Percentiles rank a stretch among this genome's conserved stretches.
phyloP scores from a whole-genome alignment of 2,113 vertebrate species.

The Bagarius yarrelli region DNA sequence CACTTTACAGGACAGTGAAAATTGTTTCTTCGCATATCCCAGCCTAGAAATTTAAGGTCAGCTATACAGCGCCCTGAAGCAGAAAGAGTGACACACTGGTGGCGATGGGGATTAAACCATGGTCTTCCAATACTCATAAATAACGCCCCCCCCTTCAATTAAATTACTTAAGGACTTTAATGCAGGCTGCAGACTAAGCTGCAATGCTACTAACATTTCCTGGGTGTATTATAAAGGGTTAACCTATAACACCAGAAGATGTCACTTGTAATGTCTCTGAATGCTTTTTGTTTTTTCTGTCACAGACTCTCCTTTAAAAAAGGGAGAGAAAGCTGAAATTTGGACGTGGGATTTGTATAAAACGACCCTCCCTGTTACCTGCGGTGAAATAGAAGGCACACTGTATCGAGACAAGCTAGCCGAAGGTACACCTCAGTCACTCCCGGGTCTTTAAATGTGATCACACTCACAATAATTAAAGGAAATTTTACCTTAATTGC shows the following conservation, averaged over 20 bases:
- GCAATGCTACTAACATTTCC: not conserved
- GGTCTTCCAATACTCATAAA: no score
- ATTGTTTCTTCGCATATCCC: no score
- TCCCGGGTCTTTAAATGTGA: not conserved
- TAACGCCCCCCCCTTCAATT: no score
- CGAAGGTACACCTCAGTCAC: conserved; percentile 55
- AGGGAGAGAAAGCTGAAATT: conserved; percentile 51
- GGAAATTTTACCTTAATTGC: not conserved
- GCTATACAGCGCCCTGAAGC: no score
- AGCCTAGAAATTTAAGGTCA: no score
- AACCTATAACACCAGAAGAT: no score
- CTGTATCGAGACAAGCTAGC: conserved; percentile 59
- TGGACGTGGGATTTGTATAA: conserved; percentile 63
- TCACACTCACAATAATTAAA: not conserved
- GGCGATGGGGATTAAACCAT: no score
- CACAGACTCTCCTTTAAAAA: conserved; percentile 49
- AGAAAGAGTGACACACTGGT: no score
- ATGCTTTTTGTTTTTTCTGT: not conserved
- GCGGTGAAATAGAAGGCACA: conserved; percentile 42
- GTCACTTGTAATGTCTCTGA: not conserved
- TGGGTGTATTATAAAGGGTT: not conserved
- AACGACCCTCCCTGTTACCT: conserved; percentile 62
- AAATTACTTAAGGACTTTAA: no score
- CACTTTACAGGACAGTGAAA: no score
- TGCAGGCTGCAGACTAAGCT: not conserved